Evolutionary conservation across 2,888 invertebrate genomes (phyloP), one percentile per base, ranked within the genome.

Genomic region (Pocota personata): DNA sequence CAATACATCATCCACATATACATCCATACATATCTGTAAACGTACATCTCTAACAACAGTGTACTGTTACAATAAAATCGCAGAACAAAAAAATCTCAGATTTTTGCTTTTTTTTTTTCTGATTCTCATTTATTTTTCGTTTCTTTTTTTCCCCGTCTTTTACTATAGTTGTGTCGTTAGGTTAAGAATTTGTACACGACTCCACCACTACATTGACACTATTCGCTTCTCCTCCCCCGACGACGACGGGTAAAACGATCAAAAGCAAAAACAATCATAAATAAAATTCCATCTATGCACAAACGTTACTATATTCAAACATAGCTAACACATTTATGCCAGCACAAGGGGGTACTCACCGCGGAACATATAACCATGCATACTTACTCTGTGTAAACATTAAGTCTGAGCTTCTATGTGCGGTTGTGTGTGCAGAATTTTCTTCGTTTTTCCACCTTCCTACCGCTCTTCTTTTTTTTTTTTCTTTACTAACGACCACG

Each of bases 181-280:
- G 37, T 67, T 67, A 35, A 50, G 52, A 52, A 21, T n/a, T 50
- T 67, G n/a, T 37, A 52, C 27, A 52, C 55, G 67, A 69, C 27
- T 35, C 4, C 40, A 55, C 69, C n/a, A 69, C 30, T 52, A 52
- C 66, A 67, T 3, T 0, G 30, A 7, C 35, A 24, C 1, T 40
- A 37, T 10, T 30, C 8, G 16, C 12, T 12, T 21, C 21, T n/a
- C 2, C 35, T 24, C 67, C 27, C 24, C 27, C n/a, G 7, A 1
- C 40, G 7, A 1, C 40, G 6, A 27, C 14, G 4, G 43, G n/a
- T 43, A 24, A 62, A 46, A 40, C 32, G n/a, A 69, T 58, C 46
- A 46, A 71, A 58, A 30, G 30, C 71, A 71, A 71, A n/a, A 71
- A 58, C 55, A 71, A 58, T 71, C 71, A 71, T 71, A 71, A 71